Evolutionary conservation across 2,113 vertebrate species (phyloP), one percentile per base, ranked within the genome.

Genomic region (Cyprinus carpio): DNA sequence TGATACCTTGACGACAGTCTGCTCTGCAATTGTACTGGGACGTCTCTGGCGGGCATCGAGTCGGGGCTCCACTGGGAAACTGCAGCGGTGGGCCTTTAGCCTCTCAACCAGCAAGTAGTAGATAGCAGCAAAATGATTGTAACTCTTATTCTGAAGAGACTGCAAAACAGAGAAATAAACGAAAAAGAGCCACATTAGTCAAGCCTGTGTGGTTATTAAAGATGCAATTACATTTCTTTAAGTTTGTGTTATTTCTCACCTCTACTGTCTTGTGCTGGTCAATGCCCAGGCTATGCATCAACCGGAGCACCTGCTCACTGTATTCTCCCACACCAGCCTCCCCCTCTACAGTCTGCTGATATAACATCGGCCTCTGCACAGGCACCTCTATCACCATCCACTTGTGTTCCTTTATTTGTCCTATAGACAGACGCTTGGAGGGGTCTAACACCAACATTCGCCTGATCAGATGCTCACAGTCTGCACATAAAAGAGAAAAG

Each of bases 91-190:
- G 0, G 97, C 97, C 88, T 97, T 98, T 31, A 99, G 96, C 79
- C 98, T 95, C 91, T 99, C 98, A 91, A 99, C 97, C 91, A 99
- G 90, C 92, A 99, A 92, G 94, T 96, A 99, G 91, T 99, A 99
- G 92, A 99, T 99, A 86, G 98, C 98, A 92, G 97, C 97, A 90
- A 99, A 99, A 94, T 99, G 98, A 94, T 99, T 99, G 88, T 99
- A 99, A 91, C 97, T 99, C 93, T 98, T 98, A 94, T 97, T 97
- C 94, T 99, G 96, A 88, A 99, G 93, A 87, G 98, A 98, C 98
- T 99, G 93, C 20, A 89, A 78, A 87, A 87, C 5, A 89, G 18
- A 43, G 13, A 74, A 64, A 84, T 10, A 0, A 49, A 3, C 1
- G 6, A n/a, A 49, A 9, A 27, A 16, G 40, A 15, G 43, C 43